phyloP scores from a whole-genome alignment of 2,113 vertebrate genomes.

The Jaculus jaculus region DNA sequence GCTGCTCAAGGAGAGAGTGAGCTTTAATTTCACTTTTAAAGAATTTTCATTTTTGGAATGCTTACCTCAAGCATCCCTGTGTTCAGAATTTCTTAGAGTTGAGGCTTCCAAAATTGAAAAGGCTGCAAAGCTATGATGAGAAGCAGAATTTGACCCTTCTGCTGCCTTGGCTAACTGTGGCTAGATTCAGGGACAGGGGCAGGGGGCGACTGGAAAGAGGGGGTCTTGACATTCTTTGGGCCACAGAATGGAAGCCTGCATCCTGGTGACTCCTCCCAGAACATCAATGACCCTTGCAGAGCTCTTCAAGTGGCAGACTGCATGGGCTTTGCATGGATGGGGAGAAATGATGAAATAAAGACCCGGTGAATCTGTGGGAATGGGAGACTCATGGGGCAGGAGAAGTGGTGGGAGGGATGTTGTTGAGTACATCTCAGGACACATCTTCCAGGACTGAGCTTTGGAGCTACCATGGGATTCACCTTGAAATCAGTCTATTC shows the following conservation, averaged over 20 bases:
- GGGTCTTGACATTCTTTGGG: background rate
- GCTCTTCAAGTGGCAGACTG: background rate
- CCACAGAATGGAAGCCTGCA: background rate
- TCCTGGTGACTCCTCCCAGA: background rate
- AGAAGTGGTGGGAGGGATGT: accelerated
- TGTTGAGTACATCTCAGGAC: background rate
- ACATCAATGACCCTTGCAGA: background rate
- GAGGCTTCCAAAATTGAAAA: background rate
- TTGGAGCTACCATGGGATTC: background rate
- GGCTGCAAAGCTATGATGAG: background rate
- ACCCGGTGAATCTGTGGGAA: background rate
- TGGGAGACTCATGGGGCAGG: background rate
- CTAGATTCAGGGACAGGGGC: background rate
- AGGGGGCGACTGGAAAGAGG: background rate
- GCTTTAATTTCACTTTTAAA: background rate
- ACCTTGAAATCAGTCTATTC: background rate
- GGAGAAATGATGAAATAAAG: background rate
- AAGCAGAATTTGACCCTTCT: background rate
- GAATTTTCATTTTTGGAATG: background rate
- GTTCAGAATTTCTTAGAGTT: constrained; percentile 4
- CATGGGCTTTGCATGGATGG: background rate
- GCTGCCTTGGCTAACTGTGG: background rate
- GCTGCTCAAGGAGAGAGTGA: background rate
- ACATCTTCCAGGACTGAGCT: background rate
- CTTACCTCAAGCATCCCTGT: background rate